phyloP scores from a whole-genome alignment of 2,888 invertebrate genomes.

The Sarcophaga rosellei region DNA sequence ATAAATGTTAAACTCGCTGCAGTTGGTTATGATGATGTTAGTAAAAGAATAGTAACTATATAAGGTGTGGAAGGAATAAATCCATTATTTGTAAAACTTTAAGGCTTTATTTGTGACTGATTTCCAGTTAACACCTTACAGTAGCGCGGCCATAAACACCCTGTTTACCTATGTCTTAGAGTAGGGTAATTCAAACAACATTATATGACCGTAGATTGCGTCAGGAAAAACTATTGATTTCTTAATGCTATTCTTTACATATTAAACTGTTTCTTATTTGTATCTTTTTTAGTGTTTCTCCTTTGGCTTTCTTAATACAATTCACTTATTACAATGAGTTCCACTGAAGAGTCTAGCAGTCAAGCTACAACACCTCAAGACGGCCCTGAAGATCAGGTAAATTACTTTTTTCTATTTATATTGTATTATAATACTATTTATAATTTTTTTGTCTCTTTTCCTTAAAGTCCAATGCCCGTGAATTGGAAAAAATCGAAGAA shows the following conservation, averaged over 20 bases:
- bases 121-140: no score
- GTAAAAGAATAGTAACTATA: no score
- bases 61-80: no score
- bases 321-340: slow-evolving; percentile 72
- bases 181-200: no score
- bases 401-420: background rate
- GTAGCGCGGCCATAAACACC: no score
- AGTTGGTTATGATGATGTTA: no score
- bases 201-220: no score
- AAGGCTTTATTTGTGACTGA: no score
- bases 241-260: background rate
- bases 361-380: slow-evolving; percentile 70
- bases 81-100: no score
- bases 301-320: slow-evolving; percentile 48
- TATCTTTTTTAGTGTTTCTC: slow-evolving; percentile 37
- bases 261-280: background rate
- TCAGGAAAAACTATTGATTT: no score
- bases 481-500: slow-evolving; percentile 94
- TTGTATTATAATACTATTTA: background rate
- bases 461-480: slow-evolving; percentile 83
- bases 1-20: no score
- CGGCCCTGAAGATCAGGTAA: slow-evolving; percentile 69
- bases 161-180: no score
- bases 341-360: slow-evolving; percentile 74
- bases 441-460: slow-evolving; percentile 1